Evolutionary conservation across 2,888 invertebrate species (phyloP).

Genomic region (Cyrtodaria siliqua): DNA sequence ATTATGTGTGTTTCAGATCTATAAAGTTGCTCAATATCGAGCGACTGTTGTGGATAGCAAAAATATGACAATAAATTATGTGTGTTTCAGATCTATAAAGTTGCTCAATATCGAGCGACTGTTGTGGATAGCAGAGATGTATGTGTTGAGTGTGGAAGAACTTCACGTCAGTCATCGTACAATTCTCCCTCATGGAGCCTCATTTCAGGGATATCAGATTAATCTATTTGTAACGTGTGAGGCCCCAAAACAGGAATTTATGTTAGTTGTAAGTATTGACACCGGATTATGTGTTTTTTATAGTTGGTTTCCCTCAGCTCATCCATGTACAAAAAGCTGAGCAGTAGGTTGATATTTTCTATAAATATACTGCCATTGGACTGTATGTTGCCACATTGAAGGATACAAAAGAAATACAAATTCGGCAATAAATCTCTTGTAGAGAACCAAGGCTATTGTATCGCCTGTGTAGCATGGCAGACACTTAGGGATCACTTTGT

Average conservation of each 20-base stretch:
- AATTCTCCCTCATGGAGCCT: constrained; percentile 87
- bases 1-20: constrained; percentile 80
- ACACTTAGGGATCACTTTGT: no score
- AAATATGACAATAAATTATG: no score
- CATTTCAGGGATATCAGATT: constrained; percentile 86
- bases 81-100: constrained; percentile 79
- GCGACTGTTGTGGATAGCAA: constrained; percentile 86
- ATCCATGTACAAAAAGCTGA: no score
- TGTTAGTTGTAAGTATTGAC: constrained; percentile 78
- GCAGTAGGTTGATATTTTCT: no score
- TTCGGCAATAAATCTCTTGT: no score
- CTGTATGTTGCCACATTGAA: no score
- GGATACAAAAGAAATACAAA: no score
- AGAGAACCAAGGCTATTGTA: no score
- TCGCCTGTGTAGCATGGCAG: no score
- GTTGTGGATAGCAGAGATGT: constrained; percentile 86
- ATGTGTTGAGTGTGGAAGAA: constrained; percentile 86
- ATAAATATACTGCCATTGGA: no score
- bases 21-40: constrained; percentile 85
- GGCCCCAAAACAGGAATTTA: constrained; percentile 85
- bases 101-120: constrained; percentile 86
- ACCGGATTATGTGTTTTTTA: no score
- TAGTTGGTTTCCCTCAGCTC: no score
- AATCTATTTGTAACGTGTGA: constrained; percentile 85
- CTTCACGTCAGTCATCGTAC: constrained; percentile 84